A percentile compares a stretch with the other conserved stretches of the same genome.
Evolutionary conservation across 2,113 vertebrate genomes (phyloP).

Genomic region (Dromiciops gliroides): DNA sequence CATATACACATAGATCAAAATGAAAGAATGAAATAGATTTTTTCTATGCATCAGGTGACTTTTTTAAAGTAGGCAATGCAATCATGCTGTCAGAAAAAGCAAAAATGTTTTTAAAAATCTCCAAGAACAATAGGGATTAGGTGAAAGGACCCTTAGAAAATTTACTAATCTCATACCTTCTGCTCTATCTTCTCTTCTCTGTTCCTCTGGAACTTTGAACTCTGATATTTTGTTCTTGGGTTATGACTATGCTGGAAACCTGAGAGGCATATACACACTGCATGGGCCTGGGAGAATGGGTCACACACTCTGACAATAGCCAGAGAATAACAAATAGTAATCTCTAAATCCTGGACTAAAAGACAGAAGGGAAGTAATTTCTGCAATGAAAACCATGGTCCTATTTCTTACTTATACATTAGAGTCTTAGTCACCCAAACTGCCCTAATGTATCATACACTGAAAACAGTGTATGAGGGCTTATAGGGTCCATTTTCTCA

Average conservation of each 20-base stretch:
- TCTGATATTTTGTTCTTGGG: too few relatives aligned
- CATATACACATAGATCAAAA: too few relatives aligned
- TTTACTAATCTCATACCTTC: too few relatives aligned
- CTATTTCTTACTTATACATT: neutral
- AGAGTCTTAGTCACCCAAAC: neutral
- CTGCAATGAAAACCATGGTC: neutral
- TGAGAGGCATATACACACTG: neutral
- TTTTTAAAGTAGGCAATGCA: too few relatives aligned
- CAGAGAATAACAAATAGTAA: neutral
- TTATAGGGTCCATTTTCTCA: neutral
- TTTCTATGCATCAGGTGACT: too few relatives aligned
- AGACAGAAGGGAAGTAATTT: neutral
- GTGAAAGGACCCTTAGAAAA: too few relatives aligned
- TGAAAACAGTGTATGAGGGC: neutral
- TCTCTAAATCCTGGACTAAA: neutral
- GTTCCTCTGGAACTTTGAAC: too few relatives aligned
- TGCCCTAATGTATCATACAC: neutral
- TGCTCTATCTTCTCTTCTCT: too few relatives aligned
- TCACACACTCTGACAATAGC: neutral
- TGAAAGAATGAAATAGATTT: too few relatives aligned
- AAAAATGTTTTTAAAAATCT: too few relatives aligned
- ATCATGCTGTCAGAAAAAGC: too few relatives aligned
- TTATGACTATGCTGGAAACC: neutral
- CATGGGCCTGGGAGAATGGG: neutral
- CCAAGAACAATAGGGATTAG: too few relatives aligned